Percentiles rank a stretch among this genome's conserved stretches.
Conservation (phyloP, 2,797 vertebrate species). For the Thaleichthys pacificus region DNA sequence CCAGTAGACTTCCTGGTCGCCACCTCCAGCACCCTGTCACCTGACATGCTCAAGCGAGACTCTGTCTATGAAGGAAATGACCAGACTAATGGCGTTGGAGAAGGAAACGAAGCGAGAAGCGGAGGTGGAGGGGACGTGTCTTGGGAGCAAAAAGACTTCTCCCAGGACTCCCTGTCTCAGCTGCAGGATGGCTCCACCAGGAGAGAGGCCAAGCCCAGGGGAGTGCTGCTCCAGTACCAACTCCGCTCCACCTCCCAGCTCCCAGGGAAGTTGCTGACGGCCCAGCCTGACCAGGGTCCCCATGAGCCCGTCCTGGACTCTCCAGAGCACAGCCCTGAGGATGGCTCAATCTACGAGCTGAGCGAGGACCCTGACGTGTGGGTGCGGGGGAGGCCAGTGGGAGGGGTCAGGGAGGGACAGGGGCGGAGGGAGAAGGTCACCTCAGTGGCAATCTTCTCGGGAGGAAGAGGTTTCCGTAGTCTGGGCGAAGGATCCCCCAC, state of each 20-base stretch:
- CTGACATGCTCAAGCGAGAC: slow-evolving; percentile 79
- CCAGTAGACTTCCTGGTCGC: slow-evolving; percentile 85
- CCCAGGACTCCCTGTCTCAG: slow-evolving; percentile 50
- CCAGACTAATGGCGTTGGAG: not conserved
- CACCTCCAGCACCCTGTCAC: slow-evolving; percentile 78
- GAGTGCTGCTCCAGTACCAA: slow-evolving; percentile 83
- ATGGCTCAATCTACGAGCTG: slow-evolving; percentile 89
- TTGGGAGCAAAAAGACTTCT: slow-evolving; percentile 52
- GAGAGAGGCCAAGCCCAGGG: slow-evolving; percentile 74
- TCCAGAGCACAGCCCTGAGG: slow-evolving; percentile 81
- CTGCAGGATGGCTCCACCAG: slow-evolving; percentile 28
- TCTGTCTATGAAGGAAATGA: slow-evolving; percentile 61
- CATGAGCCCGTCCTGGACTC: slow-evolving; percentile 2
- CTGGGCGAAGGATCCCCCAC: slow-evolving; percentile 50
- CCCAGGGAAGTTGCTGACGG: slow-evolving; percentile 82
- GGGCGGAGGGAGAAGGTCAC: slow-evolving; percentile 79
- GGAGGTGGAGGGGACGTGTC: slow-evolving; percentile 44
- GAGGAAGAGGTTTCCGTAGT: slow-evolving; percentile 83
- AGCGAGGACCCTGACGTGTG: slow-evolving; percentile 87
- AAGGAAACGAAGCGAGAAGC: slow-evolving; percentile 22
- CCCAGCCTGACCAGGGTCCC: slow-evolving; percentile 58
- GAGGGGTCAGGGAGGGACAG: slow-evolving; percentile 33
- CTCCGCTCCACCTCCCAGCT: slow-evolving; percentile 86
- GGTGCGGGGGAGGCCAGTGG: slow-evolving; percentile 74
- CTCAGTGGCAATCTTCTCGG: slow-evolving; percentile 83